Evolutionary conservation across 2,113 vertebrate genomes (phyloP), one percentile per base, ranked within the genome.

Genomic region (Grallaria varia): DNA sequence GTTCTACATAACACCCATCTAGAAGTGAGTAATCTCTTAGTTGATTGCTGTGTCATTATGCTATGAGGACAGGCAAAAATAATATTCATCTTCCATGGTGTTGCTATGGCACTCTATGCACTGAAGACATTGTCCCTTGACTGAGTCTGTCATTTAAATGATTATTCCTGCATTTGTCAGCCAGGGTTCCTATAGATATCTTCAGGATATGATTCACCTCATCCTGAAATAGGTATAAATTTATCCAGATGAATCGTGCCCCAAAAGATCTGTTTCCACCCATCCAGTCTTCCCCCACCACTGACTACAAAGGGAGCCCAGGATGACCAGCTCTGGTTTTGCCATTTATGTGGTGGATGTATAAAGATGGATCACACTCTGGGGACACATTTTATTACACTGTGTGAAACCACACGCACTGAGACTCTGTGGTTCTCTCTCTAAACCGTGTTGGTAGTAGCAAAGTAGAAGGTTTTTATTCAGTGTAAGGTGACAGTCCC

Each of bases 81-180:
- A 2, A 1, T 17, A 5, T 17, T 90, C 28, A 22, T 30, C 45
- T 58, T 69, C 53, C 42, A 35, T 0, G 19, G 27, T 31, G 19
- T 49, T 83, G 49, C 8, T 42, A 55, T 33, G 30, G 20, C 27
- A 47, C 2, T 0, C 9, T 0, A 0, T 19, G 18, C 13, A 7
- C 20, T 42, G 66, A 78, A 80, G 31, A 31, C 13, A 2, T 56
- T 47, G 50, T 84, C 27, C 77, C 37, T 33, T 24, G 40, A 14
- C 58, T 45, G 10, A 56, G 44, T 58, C 35, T 71, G 23, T 50
- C 35, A 10, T 9, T 23, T 50, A 86, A 67, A 63, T 93, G 90
- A 59, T 88, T 86, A 47, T 12, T 62, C 35, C 53, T 62, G 62
- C 4, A 1, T 92, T 69, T 90, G 55, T 92, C 75, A 83, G 14